Conservation (phyloP, 2,797 vertebrate genomes). For the Peromyscus aztecus region DNA sequence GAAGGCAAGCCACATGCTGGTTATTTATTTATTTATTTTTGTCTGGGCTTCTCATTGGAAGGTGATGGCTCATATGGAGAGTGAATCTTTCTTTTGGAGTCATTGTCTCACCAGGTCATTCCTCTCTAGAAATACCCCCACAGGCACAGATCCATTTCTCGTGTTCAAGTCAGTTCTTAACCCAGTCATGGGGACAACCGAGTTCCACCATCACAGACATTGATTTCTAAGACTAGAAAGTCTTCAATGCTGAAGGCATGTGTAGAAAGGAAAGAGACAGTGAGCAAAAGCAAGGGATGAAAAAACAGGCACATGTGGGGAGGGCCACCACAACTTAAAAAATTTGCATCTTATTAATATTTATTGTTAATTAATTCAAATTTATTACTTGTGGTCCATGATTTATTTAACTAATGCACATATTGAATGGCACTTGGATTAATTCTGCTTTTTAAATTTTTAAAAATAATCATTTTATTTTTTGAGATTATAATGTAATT, state of each 20-base stretch:
- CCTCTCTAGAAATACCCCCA: background rate
- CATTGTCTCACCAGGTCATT: background rate
- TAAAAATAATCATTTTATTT: background rate
- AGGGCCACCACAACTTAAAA: background rate
- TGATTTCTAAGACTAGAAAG: slow-evolving; percentile 10
- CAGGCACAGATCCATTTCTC: background rate
- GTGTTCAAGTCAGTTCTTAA: background rate
- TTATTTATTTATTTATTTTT: background rate
- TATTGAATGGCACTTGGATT: background rate
- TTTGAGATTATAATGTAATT: background rate
- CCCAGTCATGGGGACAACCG: background rate
- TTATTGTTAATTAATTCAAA: background rate
- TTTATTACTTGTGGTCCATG: background rate
- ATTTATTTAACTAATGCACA: background rate
- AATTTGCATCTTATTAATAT: background rate
- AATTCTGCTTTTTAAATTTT: background rate
- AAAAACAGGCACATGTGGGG: background rate
- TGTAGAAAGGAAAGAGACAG: slow-evolving; percentile 1
- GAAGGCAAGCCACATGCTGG: background rate
- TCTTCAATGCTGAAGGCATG: background rate
- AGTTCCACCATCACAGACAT: background rate
- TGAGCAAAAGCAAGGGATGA: background rate
- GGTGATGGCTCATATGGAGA: background rate
- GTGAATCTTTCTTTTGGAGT: background rate
- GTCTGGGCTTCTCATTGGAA: background rate